These are phyloP conservation scores for Ormyrus pomaceus DNA, from an alignment of 2,888 invertebrate genomes.

Conservation along the genomic window DNA sequence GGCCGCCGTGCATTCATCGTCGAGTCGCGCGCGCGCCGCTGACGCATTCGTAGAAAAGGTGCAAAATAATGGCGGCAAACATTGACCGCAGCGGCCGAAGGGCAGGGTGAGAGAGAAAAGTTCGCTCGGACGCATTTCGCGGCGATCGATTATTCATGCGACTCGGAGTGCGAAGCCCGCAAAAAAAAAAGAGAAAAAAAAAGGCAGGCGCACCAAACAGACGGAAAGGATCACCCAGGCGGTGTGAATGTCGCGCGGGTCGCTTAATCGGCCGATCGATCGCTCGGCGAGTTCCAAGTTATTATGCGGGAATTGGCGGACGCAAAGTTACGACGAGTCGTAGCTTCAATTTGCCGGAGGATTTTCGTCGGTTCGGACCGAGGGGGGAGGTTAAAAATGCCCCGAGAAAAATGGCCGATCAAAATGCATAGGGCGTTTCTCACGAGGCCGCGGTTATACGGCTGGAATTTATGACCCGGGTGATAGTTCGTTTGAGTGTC, in stretches of 20 bases:
- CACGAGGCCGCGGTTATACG: background rate
- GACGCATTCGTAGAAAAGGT: too few species aligned
- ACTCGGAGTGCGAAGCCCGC: background rate
- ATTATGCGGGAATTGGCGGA: background rate
- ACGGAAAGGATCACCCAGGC: too few species aligned
- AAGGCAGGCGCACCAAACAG: background rate
- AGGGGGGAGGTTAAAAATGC: too few species aligned
- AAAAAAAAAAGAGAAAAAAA: background rate
- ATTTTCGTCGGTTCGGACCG: too few species aligned
- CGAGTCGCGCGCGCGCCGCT: too few species aligned
- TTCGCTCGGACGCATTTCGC: too few species aligned
- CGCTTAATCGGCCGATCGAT: constrained; percentile 40
- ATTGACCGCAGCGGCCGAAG: background rate
- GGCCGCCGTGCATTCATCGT: too few species aligned
- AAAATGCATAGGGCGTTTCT: constrained; percentile 39
- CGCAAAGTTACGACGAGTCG: background rate
- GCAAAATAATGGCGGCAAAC: too few species aligned
- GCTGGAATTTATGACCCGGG: constrained; percentile 23
- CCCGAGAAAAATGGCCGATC: constrained; percentile 33
- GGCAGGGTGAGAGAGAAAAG: background rate
- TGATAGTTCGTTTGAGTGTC: background rate
- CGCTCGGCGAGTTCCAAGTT: background rate
- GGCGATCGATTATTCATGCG: too few species aligned
- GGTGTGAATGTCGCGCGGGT: background rate
- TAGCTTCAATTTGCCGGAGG: constrained; percentile 14